A percentile compares a stretch with the other conserved stretches of the same genome.
phyloP scores from a whole-genome alignment of 2,113 vertebrate genomes.

The Ciconia boyciana region DNA sequence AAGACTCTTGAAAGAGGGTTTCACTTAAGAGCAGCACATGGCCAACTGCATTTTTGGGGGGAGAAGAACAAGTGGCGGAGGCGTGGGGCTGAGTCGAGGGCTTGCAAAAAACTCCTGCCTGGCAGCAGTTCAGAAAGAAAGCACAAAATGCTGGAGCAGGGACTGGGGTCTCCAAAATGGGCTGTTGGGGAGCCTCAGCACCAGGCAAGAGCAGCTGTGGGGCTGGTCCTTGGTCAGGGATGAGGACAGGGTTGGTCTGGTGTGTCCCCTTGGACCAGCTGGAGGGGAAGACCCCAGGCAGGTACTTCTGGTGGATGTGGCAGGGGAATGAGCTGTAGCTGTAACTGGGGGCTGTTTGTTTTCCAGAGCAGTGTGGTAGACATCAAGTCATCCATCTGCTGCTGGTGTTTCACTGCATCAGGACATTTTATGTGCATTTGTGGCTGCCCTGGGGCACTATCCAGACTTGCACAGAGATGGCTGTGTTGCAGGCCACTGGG shows the following conservation, averaged over 20 bases:
- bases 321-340: neutral
- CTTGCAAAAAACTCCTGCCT: neutral
- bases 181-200: neutral
- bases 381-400: neutral
- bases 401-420: neutral
- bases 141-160: neutral
- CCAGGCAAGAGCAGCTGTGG: accelerated
- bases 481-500: neutral
- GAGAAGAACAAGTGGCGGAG: neutral
- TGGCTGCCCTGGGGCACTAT: neutral
- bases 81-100: neutral
- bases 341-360: neutral
- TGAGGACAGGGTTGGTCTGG: neutral
- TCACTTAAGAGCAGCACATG: neutral
- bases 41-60: neutral
- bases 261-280: neutral
- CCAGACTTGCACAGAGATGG: neutral
- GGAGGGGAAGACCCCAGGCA: neutral
- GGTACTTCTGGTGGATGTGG: accelerated
- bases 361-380: neutral
- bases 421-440: neutral
- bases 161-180: neutral
- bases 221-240: neutral
- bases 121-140: neutral
- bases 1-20: neutral